phyloP scores from a whole-genome alignment of 2,888 invertebrate genomes.

The Coelogynopora nodosa region DNA sequence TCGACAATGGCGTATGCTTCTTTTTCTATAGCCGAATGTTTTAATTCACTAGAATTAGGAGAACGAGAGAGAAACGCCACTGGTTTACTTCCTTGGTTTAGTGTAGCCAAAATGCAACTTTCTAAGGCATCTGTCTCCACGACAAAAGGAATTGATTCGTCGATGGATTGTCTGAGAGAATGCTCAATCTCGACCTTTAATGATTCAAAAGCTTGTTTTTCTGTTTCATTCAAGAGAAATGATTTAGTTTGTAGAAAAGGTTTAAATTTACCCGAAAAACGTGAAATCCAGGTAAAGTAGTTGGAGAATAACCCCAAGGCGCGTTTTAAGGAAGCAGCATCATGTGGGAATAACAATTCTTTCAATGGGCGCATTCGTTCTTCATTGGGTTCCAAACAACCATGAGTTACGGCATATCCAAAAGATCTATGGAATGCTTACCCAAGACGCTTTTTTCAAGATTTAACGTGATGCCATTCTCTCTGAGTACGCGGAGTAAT shows the following conservation, averaged over 20 bases:
- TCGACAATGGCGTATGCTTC: background rate
- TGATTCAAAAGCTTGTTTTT: slow-evolving; percentile 2
- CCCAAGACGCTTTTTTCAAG: background rate
- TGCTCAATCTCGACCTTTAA: background rate
- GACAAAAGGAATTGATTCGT: background rate
- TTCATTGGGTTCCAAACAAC: background rate
- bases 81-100: background rate
- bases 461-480: background rate
- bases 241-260: background rate
- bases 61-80: background rate
- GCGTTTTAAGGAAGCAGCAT: background rate
- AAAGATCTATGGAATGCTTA: background rate
- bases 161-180: background rate
- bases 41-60: background rate
- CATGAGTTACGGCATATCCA: background rate
- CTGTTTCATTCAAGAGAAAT: background rate
- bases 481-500: background rate
- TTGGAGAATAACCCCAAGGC: background rate
- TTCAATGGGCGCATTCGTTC: background rate
- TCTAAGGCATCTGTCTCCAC: background rate
- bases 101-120: background rate
- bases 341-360: slow-evolving; percentile 12
- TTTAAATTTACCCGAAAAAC: slow-evolving; percentile 1
- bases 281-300: slow-evolving; percentile 29
- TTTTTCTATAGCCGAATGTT: background rate